Evolutionary conservation across 2,888 invertebrate species (phyloP), one percentile per base, ranked within the genome.

Genomic region (Furcula furcula): DNA sequence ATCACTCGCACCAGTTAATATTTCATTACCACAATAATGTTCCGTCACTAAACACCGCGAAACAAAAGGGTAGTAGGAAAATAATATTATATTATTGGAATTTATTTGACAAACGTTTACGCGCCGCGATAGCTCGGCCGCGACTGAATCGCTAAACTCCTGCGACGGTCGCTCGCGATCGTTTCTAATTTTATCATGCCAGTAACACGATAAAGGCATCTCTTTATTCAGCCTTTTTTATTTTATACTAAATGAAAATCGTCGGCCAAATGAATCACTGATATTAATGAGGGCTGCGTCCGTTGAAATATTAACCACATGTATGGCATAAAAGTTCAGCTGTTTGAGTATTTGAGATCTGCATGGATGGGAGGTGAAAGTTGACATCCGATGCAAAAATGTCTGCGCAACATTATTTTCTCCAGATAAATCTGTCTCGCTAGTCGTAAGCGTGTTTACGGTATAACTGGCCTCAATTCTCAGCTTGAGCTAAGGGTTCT

Each of bases 121-220:
- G n/a, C n/a, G n/a, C n/a, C n/a, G n/a, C n/a, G n/a, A n/a, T n/a
- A n/a, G n/a, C n/a, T n/a, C n/a, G n/a, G n/a, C 59, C 56, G 61
- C 60, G 66, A 69, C 70, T n/a, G n/a, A n/a, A n/a, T n/a, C n/a
- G n/a, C n/a, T 68, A 63, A 55, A 68, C 62, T 61, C 62, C 45
- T 46, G 54, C 52, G 56, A 65, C 40, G 28, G 32, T 40, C 72
- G 63, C n/a, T n/a, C 56, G 45, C 16, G n/a, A 60, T 58, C 72
- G 71, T 74, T 79, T 85, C 86, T 87, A 88, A 86, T 83, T 87
- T 84, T 86, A 81, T 80, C 83, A 72, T 65, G 68, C 74, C 70
- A 84, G 87, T 88, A 87, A 87, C 75, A 84, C 84, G 86, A 86
- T 88, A 86, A 84, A 83, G 28, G 77, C 72, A 72, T 72, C 74